Percentiles rank a stretch among this genome's conserved stretches.
Evolutionary conservation across 2,797 vertebrate species (phyloP).

Genomic region (Cephalopachus bancanus): DNA sequence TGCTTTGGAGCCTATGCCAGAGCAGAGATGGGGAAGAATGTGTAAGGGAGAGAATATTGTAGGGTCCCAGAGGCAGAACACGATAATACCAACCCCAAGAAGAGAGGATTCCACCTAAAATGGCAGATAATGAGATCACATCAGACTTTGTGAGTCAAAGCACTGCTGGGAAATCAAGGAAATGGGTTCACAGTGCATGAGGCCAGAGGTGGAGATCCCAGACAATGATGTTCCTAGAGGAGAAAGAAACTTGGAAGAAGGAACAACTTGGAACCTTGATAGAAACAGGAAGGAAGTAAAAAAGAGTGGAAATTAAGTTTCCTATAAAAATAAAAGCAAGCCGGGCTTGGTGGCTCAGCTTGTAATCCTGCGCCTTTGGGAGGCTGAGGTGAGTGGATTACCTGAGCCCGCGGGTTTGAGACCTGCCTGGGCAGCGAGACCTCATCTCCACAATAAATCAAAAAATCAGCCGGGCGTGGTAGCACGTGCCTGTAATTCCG

Average conservation of each 20-base stretch:
- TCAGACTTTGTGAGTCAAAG: background rate
- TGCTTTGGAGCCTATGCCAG: background rate
- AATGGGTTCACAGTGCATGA: background rate
- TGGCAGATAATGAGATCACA: background rate
- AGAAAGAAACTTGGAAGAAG: background rate
- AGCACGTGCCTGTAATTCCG: too few relatives aligned
- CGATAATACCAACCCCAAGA: background rate
- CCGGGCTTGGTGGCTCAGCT: too few relatives aligned
- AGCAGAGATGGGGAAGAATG: background rate
- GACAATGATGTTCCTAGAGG: background rate
- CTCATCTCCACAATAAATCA: too few relatives aligned
- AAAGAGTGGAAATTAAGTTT: background rate
- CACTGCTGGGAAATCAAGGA: background rate
- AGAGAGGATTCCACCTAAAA: background rate
- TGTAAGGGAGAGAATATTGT: background rate
- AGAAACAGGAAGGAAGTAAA: background rate
- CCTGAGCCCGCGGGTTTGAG: too few relatives aligned
- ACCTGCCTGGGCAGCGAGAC: too few relatives aligned
- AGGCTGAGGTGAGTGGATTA: too few relatives aligned
- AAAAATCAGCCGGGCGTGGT: too few relatives aligned
- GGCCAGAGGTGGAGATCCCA: background rate
- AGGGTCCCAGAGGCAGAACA: too few relatives aligned
- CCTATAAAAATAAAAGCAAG: background rate
- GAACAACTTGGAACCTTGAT: background rate
- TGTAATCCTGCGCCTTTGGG: too few relatives aligned